These are phyloP conservation scores for Zhuqinia jingwanae DNA, from an alignment of 2,888 invertebrate species.

Conservation along the genomic window DNA sequence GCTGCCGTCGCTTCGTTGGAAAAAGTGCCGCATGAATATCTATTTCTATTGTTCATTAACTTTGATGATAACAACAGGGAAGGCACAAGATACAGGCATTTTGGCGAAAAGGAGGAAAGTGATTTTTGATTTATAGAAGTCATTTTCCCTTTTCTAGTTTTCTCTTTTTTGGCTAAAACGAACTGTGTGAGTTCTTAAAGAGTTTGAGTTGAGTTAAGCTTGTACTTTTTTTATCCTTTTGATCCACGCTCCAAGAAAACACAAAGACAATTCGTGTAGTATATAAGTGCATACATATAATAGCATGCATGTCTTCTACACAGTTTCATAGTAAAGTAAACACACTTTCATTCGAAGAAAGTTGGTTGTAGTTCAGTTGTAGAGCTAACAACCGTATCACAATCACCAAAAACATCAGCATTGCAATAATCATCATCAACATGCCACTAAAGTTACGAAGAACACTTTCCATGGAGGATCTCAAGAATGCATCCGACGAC, in stretches of 20 bases:
- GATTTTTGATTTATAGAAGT: conserved; percentile 71
- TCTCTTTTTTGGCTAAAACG: conserved; percentile 39
- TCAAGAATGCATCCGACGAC: conserved; percentile 76
- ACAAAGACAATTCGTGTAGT: neutral
- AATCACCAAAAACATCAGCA: conserved; percentile 37
- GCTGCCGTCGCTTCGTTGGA: no score
- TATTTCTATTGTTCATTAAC: conserved; percentile 55
- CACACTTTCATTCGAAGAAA: conserved; percentile 40
- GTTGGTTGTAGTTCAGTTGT: conserved; percentile 51
- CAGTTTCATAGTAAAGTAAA: conserved; percentile 7
- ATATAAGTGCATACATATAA: neutral
- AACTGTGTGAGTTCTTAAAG: conserved; percentile 18
- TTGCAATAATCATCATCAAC: conserved; percentile 30
- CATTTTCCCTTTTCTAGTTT: conserved; percentile 57
- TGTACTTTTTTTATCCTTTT: conserved; percentile 39
- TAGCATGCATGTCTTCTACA: neutral
- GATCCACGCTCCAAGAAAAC: conserved; percentile 8
- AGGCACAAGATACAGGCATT: conserved; percentile 43
- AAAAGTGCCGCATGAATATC: conserved; percentile 12
- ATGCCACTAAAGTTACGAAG: conserved; percentile 77
- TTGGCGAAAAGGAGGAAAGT: conserved; percentile 64
- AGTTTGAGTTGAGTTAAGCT: conserved; percentile 40
- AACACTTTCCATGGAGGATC: conserved; percentile 77
- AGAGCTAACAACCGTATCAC: conserved; percentile 56
- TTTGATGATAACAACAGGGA: conserved; percentile 53